Conservation (phyloP, 2,888 invertebrate genomes). For the Loripinus fragilis region DNA sequence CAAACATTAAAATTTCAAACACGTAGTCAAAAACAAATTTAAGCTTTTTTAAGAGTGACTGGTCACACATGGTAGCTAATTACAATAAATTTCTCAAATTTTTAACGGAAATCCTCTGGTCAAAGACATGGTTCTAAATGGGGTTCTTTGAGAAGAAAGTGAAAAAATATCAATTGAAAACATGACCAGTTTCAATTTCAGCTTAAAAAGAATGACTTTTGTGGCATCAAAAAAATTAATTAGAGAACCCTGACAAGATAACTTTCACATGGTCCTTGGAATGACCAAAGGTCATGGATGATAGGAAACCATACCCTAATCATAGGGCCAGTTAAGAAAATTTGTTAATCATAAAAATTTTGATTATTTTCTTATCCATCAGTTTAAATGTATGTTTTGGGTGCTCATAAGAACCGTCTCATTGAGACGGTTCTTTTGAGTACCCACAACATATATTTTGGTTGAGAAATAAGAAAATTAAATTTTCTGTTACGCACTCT, state of each 20-base stretch:
- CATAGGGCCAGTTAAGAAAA: no score
- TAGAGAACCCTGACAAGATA: background rate
- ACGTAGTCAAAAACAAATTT: conserved; percentile 9
- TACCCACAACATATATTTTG: no score
- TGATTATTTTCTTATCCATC: no score
- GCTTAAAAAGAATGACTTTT: background rate
- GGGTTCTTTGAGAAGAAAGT: background rate
- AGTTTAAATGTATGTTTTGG: no score
- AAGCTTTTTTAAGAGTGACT: background rate
- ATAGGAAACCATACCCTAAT: background rate
- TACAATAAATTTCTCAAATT: conserved; percentile 18
- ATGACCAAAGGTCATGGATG: background rate
- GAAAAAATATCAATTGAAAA: conserved; percentile 1
- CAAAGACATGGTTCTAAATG: background rate
- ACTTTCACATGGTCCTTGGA: background rate
- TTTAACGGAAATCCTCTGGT: background rate
- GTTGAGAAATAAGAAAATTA: no score
- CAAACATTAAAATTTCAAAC: conserved; percentile 17
- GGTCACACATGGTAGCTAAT: conserved; percentile 3
- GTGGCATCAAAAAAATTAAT: background rate
- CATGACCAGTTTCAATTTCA: conserved; percentile 10
- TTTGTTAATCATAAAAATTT: no score
- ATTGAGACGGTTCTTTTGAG: no score
- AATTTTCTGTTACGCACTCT: no score
- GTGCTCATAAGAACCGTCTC: no score